Evolutionary conservation across 1,140 invertebrate species (phyloP), one percentile per base, ranked within the genome.

Genomic region (Venustaconcha ellipsiformis): DNA sequence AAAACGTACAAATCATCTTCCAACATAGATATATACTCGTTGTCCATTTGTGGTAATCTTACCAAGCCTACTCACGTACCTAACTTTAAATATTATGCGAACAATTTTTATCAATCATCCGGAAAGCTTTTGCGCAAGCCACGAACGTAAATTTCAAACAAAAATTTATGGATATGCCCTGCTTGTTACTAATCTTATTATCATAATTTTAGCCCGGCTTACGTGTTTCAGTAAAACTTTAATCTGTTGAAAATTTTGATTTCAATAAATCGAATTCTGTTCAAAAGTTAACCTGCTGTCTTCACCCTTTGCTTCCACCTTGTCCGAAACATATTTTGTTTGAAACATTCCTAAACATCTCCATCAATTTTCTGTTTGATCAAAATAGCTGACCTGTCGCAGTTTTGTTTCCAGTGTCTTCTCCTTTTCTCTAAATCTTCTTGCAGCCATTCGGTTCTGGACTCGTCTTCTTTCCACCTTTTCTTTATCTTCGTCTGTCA

Each of bases 371-470:
- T 65, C 20, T 6, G n/a, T 6, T 23, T n/a, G 37, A 48, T 1
- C 23, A 57, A 18, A 17, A 11, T 37, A 12, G 11, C 70, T 70
- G 75, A 84, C 83, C 79, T 82, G 78, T 15, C 81, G 77, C 14
- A 84, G 59, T 17, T 64, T 73, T 17, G 78, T 74, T 15, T 72
- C 80, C 20, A 73, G 78, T 48, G 70, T 76, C 66, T 81, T 82
- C 14, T 80, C 79, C 66, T 77, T 80, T 57, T 85, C 79, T 18
- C 83, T 75, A n/a, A 81, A 85, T 17, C 80, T 62, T 37, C 76
- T 64, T 2, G 83, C 83, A n/a, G 83, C 83, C 57, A 82, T 20
- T n/a, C 80, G 37, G 66, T 85, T 85, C 58, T 82, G 74, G 23
- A 81, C 80, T 23, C 82, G 74, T 62, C 80, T 56, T 37, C 79